Evolutionary conservation across 1,140 invertebrate species (phyloP), one percentile per base, ranked within the genome.

Genomic region (Hypothenemus hampei): DNA sequence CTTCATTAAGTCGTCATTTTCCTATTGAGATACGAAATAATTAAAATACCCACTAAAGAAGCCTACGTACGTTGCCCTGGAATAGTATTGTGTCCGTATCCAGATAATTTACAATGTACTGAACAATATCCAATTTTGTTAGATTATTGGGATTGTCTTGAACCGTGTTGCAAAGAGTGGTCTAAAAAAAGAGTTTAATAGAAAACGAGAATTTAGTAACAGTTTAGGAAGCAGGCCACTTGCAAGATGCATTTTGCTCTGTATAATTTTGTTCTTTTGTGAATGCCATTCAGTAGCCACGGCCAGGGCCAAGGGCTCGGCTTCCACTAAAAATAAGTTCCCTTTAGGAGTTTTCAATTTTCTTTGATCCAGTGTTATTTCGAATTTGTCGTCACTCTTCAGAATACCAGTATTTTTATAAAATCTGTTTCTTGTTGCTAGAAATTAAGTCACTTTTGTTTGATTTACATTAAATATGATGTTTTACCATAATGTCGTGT

Each of bases 281-380:
- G 82, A 74, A 64, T 91, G 83, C 89, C 94, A 98, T 79, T 98
- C 94, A 39, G 85, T 80, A 3, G 92, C 91, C 29, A 98, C 81
- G 11, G 90, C 91, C 48, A 95, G 75, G 11, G 94, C 94, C 24
- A 98, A 72, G n/a, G 84, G 80, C 75, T 97, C 89, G 72, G 81
- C 93, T 20, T 83, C 78, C 0, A 96, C 83, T 63, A 79, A 76
- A 62, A 96, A 86, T 10, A 85, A 65, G 49, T 81, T 78, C 4
- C 91, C 91, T 65, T 81, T 80, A 0, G 92, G 93, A 22, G 93
- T 96, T 75, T 93, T 93, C 6, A 96, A 71, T 71, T 91, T 91
- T 20, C 83, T 78, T 66, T 91, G 86, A 69, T 93, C 90, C 35
- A 93, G 69, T 21, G 81, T 83, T 5, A 93, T 78, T 74, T 91